Conservation (phyloP, 2,113 vertebrate species). For the Sinocyclocheilus maitianheensis region DNA sequence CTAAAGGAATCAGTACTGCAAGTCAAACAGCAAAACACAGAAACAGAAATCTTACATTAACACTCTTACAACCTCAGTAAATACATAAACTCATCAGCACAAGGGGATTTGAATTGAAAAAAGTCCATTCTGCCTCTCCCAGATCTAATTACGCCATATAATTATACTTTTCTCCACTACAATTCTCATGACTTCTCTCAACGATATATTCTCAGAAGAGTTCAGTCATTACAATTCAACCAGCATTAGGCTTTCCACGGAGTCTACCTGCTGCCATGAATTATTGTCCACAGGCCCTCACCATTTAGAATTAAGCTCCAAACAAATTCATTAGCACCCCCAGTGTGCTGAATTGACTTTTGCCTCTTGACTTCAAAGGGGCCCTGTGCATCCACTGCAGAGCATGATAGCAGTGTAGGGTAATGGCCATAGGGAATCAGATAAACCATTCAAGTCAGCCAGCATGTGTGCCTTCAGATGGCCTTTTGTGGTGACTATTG, state of each 20-base stretch:
- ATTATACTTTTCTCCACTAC: slow-evolving; percentile 52
- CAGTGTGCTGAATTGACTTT: slow-evolving; percentile 75
- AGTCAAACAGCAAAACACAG: slow-evolving; percentile 3
- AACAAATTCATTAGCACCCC: slow-evolving; percentile 73
- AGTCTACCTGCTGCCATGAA: slow-evolving; percentile 61
- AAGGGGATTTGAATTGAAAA: slow-evolving; percentile 46
- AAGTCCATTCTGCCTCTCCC: slow-evolving; percentile 27
- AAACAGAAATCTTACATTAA: background rate
- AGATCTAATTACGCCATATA: slow-evolving; percentile 47
- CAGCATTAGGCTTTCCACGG: slow-evolving; percentile 28
- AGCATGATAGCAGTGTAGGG: slow-evolving; percentile 52
- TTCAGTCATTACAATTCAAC: slow-evolving; percentile 41
- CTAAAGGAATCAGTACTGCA: background rate
- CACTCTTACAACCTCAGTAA: slow-evolving; percentile 25
- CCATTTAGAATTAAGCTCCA: slow-evolving; percentile 69
- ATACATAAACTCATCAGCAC: slow-evolving; percentile 42
- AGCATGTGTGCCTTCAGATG: slow-evolving; percentile 10
- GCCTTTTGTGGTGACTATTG: background rate
- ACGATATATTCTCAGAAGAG: slow-evolving; percentile 39
- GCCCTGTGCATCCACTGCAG: slow-evolving; percentile 54
- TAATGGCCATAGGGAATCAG: slow-evolving; percentile 37
- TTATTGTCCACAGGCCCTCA: slow-evolving; percentile 62
- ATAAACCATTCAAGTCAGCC: slow-evolving; percentile 23
- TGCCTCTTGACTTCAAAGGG: slow-evolving; percentile 71
- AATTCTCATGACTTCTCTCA: slow-evolving; percentile 45